Base-by-base conservation (phyloP, 2,113 vertebrate species). In the Microcebus murinus region DNA sequence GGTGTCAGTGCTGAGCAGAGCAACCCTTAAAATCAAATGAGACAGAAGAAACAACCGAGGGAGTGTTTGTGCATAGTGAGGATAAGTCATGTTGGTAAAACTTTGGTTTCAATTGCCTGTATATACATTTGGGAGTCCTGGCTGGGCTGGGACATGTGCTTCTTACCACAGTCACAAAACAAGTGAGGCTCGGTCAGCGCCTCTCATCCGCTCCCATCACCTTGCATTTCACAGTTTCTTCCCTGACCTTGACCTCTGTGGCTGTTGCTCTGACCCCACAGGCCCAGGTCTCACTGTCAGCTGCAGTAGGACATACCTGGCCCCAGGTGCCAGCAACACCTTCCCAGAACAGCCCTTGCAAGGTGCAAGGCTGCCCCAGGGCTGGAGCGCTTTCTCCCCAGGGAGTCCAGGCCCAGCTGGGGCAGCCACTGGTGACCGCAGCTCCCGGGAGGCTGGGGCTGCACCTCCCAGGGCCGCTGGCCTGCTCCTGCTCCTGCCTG, bases 391-490 rank as follows among this genome's bases (percentile, higher is more conserved):
- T 86, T 23, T 67, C 34, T 31, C 86, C 80, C 36, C 27, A 0
- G 2, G 65, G 20, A 80, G 42, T 17, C 57, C 63, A 61, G 42
- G 45, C 65, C 11, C 6, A 45, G 36, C 70, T 73, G 42, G 6
- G 14, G 20, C 1, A n/a, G 25, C 31, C 2, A 0, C 29, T 0
- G 50, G 50, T 50, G 21, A 36, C 67, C 48, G 20, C 23, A 23
- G 31, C 36, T 82, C 11, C 85, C 21, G 13, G 8, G 7, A 63
- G n/a, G 61, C 50, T 12, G 8, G 27, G 8, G 12, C 55, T 5
- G 17, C n/a, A 20, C 48, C 20, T 68, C 29, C 55, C 80, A 0
- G 4, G 5, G 52, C 57, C 0, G 0, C n/a, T 27, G 3, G 2
- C 39, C 55, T 73, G 50, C 52, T 50, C 42, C 74, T 9, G 42